Base-by-base conservation (phyloP, 1,140 invertebrate genomes). In the Drosophila aff. region DNA sequence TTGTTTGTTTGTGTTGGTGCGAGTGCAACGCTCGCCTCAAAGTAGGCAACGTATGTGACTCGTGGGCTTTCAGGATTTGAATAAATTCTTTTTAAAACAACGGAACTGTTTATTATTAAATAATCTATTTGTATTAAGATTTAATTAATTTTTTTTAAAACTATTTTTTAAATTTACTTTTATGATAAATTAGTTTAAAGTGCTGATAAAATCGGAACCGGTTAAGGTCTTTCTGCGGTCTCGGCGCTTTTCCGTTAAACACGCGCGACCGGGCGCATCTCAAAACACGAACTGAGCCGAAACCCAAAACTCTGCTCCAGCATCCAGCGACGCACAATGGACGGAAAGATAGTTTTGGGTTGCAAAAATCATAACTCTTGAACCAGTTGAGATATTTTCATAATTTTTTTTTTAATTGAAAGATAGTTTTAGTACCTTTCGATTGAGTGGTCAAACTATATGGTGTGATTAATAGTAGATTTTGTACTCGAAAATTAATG, bases 211-310 rank as follows among this genome's bases (percentile, higher is more conserved):
- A 61, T 55, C 76, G 76, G 38, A 79, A 65, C 81, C 81, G 73
- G 78, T 66, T 71, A 58, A 87, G 61, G 43, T 63, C 49, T 59
- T 16, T 65, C 7, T 33, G 43, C 26, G 63, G 77, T n/a, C 46
- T 38, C 52, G 63, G 43, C 68, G 68, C 63, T 67, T 66, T 68
- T 79, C 81, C 85, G 85, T 79, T 71, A 85, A 79, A 67, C 87
- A 90, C 85, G 68, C 91, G 91, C 83, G 81, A 83, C 71, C 77
- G 83, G 83, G 73, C 81, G 86, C 82, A 92, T 92, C 81, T 92
- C 91, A 92, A 86, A 92, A 84, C 86, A 92, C 91, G 86, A 92
- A 92, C 91, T 92, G 77, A 76, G 65, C 79, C 90, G 85, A 78
- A 81, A 36, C 82, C 52, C 75, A 81, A 82, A 77, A 59, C 61